phyloP scores from a whole-genome alignment of 2,113 vertebrate genomes.

The Nanorana parkeri region DNA sequence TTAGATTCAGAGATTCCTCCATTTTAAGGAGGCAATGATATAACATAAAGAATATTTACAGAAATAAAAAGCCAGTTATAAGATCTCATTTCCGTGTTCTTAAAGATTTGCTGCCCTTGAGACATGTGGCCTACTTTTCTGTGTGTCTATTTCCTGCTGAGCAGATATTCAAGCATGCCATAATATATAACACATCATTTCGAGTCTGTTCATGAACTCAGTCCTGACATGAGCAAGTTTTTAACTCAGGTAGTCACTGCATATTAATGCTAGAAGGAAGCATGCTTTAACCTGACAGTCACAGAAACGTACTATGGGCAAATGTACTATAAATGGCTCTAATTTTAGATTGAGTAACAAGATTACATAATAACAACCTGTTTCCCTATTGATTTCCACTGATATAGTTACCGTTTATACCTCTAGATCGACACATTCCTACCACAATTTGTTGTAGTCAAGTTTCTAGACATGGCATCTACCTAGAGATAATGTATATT shows the following conservation, averaged over 20 bases:
- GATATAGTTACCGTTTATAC: too few species aligned
- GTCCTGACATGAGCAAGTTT: not conserved
- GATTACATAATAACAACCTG: not conserved
- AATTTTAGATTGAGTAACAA: not conserved
- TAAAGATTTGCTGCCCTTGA: conserved; percentile 30
- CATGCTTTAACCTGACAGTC: not conserved
- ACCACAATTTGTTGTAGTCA: too few species aligned
- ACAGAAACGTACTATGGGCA: not conserved
- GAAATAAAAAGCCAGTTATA: not conserved
- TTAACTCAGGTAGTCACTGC: conserved; percentile 14
- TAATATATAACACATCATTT: conserved; percentile 24
- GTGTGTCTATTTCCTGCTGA: conserved; percentile 41
- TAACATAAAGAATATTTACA: not conserved
- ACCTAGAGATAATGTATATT: too few species aligned
- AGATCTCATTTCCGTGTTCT: not conserved
- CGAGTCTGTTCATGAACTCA: conserved; percentile 33
- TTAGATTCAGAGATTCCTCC: not conserved
- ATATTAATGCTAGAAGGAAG: not conserved
- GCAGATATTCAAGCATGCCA: conserved; percentile 37
- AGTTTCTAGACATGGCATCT: too few species aligned
- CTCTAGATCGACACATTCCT: too few species aligned
- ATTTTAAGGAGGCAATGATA: not conserved
- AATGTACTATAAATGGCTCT: not conserved
- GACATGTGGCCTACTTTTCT: conserved; percentile 46
- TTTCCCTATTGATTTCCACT: not conserved